Evolutionary conservation across 2,888 invertebrate species (phyloP).

Genomic region (Lithosia quadra): DNA sequence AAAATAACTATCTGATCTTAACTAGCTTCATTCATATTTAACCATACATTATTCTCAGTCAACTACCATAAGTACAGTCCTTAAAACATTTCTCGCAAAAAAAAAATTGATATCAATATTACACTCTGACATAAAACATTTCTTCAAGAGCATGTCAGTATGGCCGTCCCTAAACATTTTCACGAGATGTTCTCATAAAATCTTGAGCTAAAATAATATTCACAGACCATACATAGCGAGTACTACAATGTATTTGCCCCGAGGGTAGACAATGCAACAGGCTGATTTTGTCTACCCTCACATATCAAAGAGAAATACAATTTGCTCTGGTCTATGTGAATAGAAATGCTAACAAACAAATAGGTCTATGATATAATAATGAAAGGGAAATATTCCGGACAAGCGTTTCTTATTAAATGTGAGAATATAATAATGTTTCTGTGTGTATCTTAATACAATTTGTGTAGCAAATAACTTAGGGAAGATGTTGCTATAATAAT

Average conservation of each 20-base stretch:
- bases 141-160: not conserved
- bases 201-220: constrained; percentile 5
- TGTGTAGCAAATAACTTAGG: too few species aligned
- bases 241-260: constrained; percentile 2
- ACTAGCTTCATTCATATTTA: too few species aligned
- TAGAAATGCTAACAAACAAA: not conserved
- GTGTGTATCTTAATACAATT: too few species aligned
- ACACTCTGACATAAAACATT: not conserved
- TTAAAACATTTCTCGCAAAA: not conserved
- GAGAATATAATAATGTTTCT: not conserved
- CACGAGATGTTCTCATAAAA: not conserved
- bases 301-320: constrained; percentile 20
- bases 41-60: not conserved
- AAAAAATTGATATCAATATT: not conserved
- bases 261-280: constrained; percentile 24
- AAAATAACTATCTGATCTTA: too few species aligned
- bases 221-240: constrained; percentile 6
- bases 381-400: not conserved
- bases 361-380: not conserved
- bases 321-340: constrained; percentile 9
- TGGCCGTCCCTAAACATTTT: not conserved
- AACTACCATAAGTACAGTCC: not conserved
- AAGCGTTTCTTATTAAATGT: not conserved
- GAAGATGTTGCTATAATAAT: too few species aligned
- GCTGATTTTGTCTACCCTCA: constrained; percentile 26